These are phyloP conservation scores for Apoda limacodes DNA, from an alignment of 2,888 invertebrate species.

Conservation along the genomic window DNA sequence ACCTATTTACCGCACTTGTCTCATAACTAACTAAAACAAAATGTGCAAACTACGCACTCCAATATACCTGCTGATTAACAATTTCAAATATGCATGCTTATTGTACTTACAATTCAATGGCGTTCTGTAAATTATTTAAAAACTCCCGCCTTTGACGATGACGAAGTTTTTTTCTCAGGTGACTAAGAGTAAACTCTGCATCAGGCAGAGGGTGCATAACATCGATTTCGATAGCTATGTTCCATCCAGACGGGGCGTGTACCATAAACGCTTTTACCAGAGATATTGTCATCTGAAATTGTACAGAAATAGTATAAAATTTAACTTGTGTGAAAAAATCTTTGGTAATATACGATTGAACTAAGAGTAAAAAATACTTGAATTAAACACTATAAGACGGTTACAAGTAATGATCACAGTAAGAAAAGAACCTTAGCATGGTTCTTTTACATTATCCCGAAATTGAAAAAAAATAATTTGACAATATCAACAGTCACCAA, in stretches of 20 bases:
- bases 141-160: slow-evolving; percentile 65
- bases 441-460: too few relatives aligned
- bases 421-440: too few relatives aligned
- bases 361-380: too few relatives aligned
- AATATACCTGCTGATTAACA: too few relatives aligned
- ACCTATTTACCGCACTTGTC: slow-evolving; percentile 28
- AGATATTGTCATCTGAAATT: slow-evolving; percentile 66
- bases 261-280: slow-evolving; percentile 68
- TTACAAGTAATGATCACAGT: too few relatives aligned
- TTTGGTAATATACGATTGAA: slow-evolving; percentile 9
- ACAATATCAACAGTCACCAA: too few relatives aligned
- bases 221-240: slow-evolving; percentile 69
- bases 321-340: slow-evolving; percentile 11
- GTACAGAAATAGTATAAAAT: slow-evolving; percentile 15
- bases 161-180: slow-evolving; percentile 40
- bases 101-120: slow-evolving; percentile 54
- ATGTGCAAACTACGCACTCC: too few relatives aligned
- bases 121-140: slow-evolving; percentile 52
- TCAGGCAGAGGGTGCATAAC: slow-evolving; percentile 65
- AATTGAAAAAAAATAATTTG: too few relatives aligned
- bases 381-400: neutral
- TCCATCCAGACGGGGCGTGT: slow-evolving; percentile 69
- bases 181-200: slow-evolving; percentile 37
- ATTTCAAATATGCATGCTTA: too few relatives aligned
- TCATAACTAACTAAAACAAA: too few relatives aligned